These are phyloP conservation scores for Andricus quercusramuli DNA, from an alignment of 2,888 invertebrate genomes.

Conservation along the genomic window DNA sequence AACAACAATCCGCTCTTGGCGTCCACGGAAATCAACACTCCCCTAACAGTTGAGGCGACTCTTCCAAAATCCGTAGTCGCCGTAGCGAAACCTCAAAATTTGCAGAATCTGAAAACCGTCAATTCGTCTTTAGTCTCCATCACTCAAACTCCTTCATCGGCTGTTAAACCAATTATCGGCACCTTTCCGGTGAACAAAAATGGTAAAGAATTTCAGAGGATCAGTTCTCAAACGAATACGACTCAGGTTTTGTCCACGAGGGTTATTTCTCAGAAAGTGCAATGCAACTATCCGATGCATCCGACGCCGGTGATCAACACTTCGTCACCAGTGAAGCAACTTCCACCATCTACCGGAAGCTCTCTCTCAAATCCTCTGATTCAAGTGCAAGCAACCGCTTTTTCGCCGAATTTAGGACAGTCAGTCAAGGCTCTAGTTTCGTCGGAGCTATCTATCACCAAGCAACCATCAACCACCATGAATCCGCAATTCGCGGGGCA, in stretches of 20 bases:
- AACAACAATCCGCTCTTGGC: constrained; percentile 47
- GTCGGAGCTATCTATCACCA: constrained; percentile 50
- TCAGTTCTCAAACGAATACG: constrained; percentile 60
- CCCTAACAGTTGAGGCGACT: constrained; percentile 43
- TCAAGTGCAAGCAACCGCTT: constrained; percentile 48
- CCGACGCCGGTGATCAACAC: constrained; percentile 53
- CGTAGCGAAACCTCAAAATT: constrained; percentile 42
- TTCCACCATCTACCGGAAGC: constrained; percentile 19
- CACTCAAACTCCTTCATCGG: constrained; percentile 46
- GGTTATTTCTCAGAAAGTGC: constrained; percentile 67
- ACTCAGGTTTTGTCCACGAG: constrained; percentile 65
- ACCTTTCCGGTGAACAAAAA: constrained; percentile 63
- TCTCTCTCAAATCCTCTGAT: constrained; percentile 38
- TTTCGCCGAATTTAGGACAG: constrained; percentile 58
- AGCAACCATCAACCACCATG: constrained; percentile 53
- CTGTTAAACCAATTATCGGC: constrained; percentile 62
- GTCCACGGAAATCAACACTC: constrained; percentile 28
- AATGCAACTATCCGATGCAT: constrained; percentile 58
- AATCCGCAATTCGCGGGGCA: constrained; percentile 49
- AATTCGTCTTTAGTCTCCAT: constrained; percentile 22
- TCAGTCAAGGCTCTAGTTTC: constrained; percentile 56
- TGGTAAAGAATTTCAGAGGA: constrained; percentile 59
- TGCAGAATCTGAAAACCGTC: constrained; percentile 21
- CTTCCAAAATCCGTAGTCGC: constrained; percentile 48
- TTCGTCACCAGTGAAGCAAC: constrained; percentile 45